Percentiles rank a stretch among this genome's conserved stretches.
phyloP scores from a whole-genome alignment of 37 sponge, comb jelly and placozoan genomes.

The Geodia barretti region DNA sequence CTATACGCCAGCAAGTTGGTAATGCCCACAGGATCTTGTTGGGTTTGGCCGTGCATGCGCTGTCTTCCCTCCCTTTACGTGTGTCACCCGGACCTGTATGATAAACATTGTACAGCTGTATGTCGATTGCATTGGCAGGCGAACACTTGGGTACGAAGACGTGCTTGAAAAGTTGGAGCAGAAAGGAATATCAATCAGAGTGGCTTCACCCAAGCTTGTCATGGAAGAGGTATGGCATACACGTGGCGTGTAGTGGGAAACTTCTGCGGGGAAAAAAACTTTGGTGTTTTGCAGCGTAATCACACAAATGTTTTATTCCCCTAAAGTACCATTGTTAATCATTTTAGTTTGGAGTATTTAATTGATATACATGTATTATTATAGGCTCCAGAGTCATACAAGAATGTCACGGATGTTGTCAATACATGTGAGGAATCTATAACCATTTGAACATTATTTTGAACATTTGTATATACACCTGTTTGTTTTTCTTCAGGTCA shows the following conservation, averaged over 20 bases:
- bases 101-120: no score
- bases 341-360: background rate
- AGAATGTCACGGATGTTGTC: slow-evolving; percentile 99
- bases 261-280: no score
- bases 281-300: background rate
- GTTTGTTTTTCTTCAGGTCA: slow-evolving; percentile 78
- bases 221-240: slow-evolving; percentile 96
- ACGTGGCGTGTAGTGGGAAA: background rate
- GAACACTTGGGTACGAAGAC: slow-evolving; percentile 86
- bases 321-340: background rate
- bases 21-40: no score
- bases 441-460: background rate
- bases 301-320: background rate
- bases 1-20: no score
- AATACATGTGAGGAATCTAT: slow-evolving; percentile 79
- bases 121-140: slow-evolving; percentile 57
- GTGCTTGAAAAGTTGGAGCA: slow-evolving; percentile 76
- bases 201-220: slow-evolving; percentile 98
- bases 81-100: no score
- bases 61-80: background rate
- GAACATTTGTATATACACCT: no score
- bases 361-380: background rate
- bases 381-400: slow-evolving; percentile 98
- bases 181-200: slow-evolving; percentile 95
- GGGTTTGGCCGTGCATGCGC: background rate